phyloP scores from a whole-genome alignment of 1,140 invertebrate species.

The Lethrus apterus region DNA sequence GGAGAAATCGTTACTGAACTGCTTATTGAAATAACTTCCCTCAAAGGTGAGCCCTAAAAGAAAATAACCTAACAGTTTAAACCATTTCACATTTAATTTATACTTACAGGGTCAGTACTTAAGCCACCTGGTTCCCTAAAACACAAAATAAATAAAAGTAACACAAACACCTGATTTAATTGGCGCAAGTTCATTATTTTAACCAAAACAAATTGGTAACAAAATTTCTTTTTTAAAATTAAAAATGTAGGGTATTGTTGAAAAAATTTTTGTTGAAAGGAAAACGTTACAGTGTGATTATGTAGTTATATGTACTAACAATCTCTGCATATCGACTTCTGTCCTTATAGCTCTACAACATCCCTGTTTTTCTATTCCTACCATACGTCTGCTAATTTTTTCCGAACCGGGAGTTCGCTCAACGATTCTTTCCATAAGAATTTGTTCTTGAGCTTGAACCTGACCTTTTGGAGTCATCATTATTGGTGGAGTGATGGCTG shows the following conservation, averaged over 20 bases:
- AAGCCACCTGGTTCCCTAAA: too few species aligned
- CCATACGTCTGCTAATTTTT: slow-evolving; percentile 15
- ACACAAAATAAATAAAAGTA: neutral
- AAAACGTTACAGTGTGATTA: too few species aligned
- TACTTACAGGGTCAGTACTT: too few species aligned
- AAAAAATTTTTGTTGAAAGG: too few species aligned
- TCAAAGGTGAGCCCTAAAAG: neutral
- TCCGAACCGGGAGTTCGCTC: slow-evolving; percentile 13
- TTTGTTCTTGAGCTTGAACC: slow-evolving; percentile 6
- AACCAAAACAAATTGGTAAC: too few species aligned
- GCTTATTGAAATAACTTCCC: slow-evolving; percentile 4
- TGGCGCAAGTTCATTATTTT: slow-evolving; percentile 2
- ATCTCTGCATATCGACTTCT: too few species aligned
- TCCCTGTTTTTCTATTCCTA: slow-evolving; percentile 3
- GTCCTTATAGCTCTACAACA: slow-evolving; percentile 1
- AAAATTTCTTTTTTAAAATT: too few species aligned
- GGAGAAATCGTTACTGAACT: slow-evolving; percentile 4
- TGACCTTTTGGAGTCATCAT: slow-evolving; percentile 13
- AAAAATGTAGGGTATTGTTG: too few species aligned
- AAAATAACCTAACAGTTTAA: neutral
- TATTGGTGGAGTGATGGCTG: neutral
- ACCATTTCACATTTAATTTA: too few species aligned
- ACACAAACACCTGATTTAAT: slow-evolving; percentile 4
- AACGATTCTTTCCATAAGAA: slow-evolving; percentile 15
- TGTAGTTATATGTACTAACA: too few species aligned